Evolutionary conservation across 2,113 vertebrate species (phyloP).

Genomic region (Xenus cinereus): DNA sequence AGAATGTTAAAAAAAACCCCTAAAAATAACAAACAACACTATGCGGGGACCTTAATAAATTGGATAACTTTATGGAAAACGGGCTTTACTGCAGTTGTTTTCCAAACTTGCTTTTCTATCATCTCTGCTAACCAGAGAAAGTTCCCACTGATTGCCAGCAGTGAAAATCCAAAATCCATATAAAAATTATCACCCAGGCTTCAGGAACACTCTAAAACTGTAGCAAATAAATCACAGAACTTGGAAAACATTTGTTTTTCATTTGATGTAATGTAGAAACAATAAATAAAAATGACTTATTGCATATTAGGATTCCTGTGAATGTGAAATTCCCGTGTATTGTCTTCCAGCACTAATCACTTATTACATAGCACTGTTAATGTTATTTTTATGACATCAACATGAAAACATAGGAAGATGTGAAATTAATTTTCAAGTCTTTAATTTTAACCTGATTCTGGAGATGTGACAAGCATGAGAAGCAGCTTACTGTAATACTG

Average conservation of each 20-base stretch:
- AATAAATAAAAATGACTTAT: background rate
- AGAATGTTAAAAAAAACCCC: rapidly evolving
- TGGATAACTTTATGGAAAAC: background rate
- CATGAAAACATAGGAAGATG: background rate
- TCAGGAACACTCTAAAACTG: background rate
- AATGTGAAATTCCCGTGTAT: background rate
- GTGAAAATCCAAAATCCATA: background rate
- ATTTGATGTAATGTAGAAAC: background rate
- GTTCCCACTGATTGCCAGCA: background rate
- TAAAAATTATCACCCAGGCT: background rate
- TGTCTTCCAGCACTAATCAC: background rate
- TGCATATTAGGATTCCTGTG: background rate
- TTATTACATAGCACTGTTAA: background rate
- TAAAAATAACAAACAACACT: background rate
- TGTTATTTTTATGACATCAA: background rate
- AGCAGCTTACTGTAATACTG: background rate
- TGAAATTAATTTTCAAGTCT: background rate
- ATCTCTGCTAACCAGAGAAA: background rate
- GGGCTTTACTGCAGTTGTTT: background rate
- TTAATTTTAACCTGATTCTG: background rate
- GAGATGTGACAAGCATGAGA: background rate
- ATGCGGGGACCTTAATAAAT: background rate
- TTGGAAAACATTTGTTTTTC: background rate
- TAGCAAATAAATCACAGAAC: background rate
- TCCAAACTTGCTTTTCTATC: background rate